Base-by-base conservation (phyloP, 2,888 invertebrate species). In the Colletes collaris region DNA sequence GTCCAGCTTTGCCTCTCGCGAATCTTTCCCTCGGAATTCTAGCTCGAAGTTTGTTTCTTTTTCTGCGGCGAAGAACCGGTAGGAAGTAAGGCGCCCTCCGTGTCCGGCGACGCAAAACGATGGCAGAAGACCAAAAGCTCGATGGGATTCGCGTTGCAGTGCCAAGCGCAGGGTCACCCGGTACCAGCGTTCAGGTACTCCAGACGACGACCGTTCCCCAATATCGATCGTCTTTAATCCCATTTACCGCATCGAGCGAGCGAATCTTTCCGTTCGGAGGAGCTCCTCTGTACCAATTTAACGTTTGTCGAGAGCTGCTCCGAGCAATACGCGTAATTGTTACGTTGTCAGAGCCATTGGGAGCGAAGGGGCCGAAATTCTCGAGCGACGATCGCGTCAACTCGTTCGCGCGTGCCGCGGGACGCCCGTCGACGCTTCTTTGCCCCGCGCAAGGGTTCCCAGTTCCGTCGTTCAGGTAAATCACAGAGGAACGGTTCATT, bases 401-500 rank as follows among this genome's bases (percentile, higher is more conserved):
- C 86, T 94, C 94, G 52, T 94, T 94, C 89, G 91, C 93, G 67
- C 93, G 94, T 86, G 89, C 92, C 49, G 90, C 92, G 46, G 93
- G 92, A 46, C 93, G 93, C 76, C 94, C 94, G 78, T 94, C 95
- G 87, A 94, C 94, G 16, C 92, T 96, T 37, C 93, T 95, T 67
- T 96, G 96, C 90, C 95, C 95, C 86, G 95, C 96, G 60, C 96
- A 96, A 93, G 96, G 95, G 40, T 95, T 93, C 93, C 97, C 96
- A 67, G 95, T 96, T 84, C 97, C 97, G 87, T 91, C 95, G 82
- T 95, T 95, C 94, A 96, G 96, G 96, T 96, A 94, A 93, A 84
- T 66, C 35, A 75, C 50, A 79, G 65, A 40, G 53, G 53, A 65
- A 77, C 64, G 59, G 37, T 16, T 40, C 40, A 7, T 40, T 4